Evolutionary conservation across 2,888 invertebrate genomes (phyloP).

Genomic region (Drepanosiphum platanoidis): DNA sequence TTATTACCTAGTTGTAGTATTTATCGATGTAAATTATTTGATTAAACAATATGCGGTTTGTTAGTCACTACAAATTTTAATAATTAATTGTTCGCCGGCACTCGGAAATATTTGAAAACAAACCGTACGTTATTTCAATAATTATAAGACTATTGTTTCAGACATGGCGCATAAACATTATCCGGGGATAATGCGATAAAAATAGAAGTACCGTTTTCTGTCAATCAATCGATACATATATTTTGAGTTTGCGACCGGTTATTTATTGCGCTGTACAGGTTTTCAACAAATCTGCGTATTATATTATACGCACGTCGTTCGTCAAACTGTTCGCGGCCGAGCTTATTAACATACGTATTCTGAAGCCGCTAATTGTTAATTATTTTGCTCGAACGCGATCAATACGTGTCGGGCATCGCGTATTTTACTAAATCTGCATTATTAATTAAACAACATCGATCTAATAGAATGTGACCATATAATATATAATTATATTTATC

Average conservation of each 20-base stretch:
- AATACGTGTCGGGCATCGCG: too few species aligned
- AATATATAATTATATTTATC: too few species aligned
- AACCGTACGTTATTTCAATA: background rate
- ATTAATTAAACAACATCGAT: too few species aligned
- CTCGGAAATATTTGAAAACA: background rate
- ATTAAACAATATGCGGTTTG: background rate
- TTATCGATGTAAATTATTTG: background rate
- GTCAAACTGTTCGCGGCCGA: background rate
- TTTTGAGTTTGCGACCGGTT: conserved; percentile 25
- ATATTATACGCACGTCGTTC: background rate
- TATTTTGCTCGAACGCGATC: background rate
- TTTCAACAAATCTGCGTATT: background rate
- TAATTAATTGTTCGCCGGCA: too few species aligned
- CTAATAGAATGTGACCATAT: too few species aligned
- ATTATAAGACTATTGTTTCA: conserved; percentile 43
- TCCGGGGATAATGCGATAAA: conserved; percentile 16
- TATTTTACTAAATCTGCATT: too few species aligned
- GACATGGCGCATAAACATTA: conserved; percentile 4
- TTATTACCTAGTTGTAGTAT: too few species aligned
- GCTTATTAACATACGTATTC: background rate
- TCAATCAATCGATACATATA: conserved; percentile 24
- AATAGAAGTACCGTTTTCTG: conserved; percentile 49
- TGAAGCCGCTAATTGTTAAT: background rate
- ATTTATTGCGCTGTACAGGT: background rate
- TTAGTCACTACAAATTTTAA: too few species aligned